Conservation (phyloP, 2,113 vertebrate genomes). For the Sinocyclocheilus grahami region DNA sequence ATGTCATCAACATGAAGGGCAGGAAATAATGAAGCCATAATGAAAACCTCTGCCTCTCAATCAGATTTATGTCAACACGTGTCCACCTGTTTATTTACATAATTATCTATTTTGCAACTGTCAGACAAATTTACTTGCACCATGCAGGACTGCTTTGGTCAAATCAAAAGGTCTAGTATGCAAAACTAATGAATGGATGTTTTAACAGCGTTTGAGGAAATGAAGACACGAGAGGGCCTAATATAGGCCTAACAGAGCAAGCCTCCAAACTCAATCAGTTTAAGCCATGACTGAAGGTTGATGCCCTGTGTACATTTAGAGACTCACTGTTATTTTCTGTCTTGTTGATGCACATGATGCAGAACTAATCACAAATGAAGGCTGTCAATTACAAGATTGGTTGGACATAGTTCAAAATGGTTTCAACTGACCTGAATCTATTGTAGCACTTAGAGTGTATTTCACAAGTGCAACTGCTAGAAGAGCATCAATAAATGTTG, state of each 20-base stretch:
- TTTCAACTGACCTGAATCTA: neutral
- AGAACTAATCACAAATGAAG: neutral
- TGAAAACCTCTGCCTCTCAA: conserved; percentile 51
- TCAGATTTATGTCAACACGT: conserved; percentile 36
- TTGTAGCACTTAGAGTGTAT: neutral
- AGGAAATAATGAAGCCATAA: conserved; percentile 44
- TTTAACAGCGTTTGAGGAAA: conserved; percentile 60
- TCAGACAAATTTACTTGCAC: conserved; percentile 23
- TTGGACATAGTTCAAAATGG: neutral
- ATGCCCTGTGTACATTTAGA: neutral
- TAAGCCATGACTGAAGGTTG: neutral
- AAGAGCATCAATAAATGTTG: neutral
- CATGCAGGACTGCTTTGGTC: neutral
- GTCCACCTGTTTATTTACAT: conserved; percentile 39
- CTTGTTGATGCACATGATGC: neutral
- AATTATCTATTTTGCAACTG: conserved; percentile 17
- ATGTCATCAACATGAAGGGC: conserved; percentile 57
- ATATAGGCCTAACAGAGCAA: conserved; percentile 66
- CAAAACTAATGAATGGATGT: conserved; percentile 75
- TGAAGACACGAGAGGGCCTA: conserved; percentile 63
- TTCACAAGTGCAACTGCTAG: neutral
- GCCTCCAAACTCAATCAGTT: conserved; percentile 74
- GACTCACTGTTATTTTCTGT: neutral
- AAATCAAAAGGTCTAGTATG: conserved; percentile 37
- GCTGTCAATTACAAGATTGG: neutral